Evolutionary conservation across 2,797 vertebrate genomes (phyloP).

Genomic region (Pseudocheirus occidentalis): DNA sequence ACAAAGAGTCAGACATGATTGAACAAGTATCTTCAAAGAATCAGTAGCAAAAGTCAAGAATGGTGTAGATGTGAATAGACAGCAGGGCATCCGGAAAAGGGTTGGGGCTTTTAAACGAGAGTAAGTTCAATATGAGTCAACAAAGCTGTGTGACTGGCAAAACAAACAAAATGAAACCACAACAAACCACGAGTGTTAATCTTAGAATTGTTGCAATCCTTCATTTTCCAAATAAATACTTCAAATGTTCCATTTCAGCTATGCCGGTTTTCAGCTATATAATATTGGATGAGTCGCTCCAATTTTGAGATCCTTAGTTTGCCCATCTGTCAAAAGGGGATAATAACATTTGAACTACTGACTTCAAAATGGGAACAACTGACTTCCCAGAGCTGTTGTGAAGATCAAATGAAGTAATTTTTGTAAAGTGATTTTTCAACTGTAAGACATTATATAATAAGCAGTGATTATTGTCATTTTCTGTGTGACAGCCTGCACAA

Average conservation of each 20-base stretch:
- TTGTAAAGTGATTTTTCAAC: not conserved
- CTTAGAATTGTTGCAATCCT: not conserved
- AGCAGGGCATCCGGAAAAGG: not conserved
- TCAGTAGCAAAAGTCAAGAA: not conserved
- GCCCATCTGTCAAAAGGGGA: not conserved
- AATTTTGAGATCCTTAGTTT: not conserved
- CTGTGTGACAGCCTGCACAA: not conserved
- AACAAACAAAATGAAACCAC: not conserved
- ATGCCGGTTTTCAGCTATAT: not conserved
- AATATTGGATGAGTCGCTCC: not conserved
- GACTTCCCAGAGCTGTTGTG: not conserved
- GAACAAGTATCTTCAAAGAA: not conserved
- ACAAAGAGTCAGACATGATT: not conserved
- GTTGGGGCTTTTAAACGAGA: not conserved
- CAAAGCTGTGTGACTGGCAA: not conserved
- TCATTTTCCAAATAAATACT: not conserved
- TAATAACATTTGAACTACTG: not conserved
- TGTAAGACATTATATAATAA: not conserved
- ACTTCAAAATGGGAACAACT: not conserved
- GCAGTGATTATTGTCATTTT: not conserved
- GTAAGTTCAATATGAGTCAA: not conserved
- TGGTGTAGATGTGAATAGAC: not conserved
- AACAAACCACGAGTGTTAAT: not conserved
- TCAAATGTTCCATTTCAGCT: not conserved
- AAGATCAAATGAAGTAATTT: not conserved